Conservation (phyloP, 2,888 invertebrate genomes). For the Pterostichus madidus region DNA sequence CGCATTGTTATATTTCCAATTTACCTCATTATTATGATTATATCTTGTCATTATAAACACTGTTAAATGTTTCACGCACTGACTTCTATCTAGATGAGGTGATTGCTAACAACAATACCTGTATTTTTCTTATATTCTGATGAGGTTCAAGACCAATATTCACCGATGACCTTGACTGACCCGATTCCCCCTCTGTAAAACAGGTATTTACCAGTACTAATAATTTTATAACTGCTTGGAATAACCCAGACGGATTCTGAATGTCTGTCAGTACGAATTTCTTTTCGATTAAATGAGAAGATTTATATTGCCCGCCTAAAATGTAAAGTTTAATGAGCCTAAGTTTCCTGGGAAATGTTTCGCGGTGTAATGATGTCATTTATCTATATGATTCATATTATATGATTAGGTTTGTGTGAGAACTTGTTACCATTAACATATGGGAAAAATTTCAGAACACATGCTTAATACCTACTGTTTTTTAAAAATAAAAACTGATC, state of each 20-base stretch:
- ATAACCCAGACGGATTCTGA: conserved; percentile 56
- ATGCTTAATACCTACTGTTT: too few species aligned
- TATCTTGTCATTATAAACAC: conserved; percentile 39
- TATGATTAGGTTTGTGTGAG: too few species aligned
- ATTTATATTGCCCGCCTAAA: background rate
- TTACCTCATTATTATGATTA: conserved; percentile 48
- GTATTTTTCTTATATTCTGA: conserved; percentile 60
- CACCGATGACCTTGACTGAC: conserved; percentile 59
- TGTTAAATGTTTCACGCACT: background rate
- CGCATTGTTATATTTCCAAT: conserved; percentile 35
- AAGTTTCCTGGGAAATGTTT: background rate
- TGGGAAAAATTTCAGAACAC: too few species aligned
- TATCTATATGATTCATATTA: too few species aligned
- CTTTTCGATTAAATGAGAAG: conserved; percentile 3
- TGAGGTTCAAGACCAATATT: conserved; percentile 64
- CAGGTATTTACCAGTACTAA: conserved; percentile 65
- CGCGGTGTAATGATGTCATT: too few species aligned
- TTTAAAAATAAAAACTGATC: background rate
- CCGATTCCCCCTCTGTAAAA: conserved; percentile 56
- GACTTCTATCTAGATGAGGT: background rate
- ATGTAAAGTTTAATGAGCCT: conserved; percentile 1
- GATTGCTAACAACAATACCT: conserved; percentile 47
- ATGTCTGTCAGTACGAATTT: conserved; percentile 46
- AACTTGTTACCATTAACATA: background rate
- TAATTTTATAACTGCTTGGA: conserved; percentile 55